Conservation (phyloP, 2,113 vertebrate genomes). For the Saimiri boliviensis region DNA sequence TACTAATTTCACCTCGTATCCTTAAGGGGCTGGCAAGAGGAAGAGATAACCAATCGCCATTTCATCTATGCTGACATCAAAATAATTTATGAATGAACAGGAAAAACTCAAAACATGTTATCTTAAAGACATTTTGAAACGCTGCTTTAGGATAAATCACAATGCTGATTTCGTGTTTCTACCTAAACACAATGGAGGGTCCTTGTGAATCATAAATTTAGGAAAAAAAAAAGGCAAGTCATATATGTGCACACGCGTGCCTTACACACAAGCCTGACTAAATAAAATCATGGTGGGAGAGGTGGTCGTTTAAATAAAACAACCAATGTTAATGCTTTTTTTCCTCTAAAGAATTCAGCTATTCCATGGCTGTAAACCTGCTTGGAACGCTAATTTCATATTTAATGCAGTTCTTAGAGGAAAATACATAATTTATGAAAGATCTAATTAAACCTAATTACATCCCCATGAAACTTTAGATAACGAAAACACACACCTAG, state of each 20-base stretch:
- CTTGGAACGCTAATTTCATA: conserved; percentile 5
- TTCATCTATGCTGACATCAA: conserved; percentile 84
- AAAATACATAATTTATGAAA: conserved; percentile 49
- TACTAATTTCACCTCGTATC: conserved; percentile 92
- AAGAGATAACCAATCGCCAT: conserved; percentile 87
- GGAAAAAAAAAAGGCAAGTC: conserved; percentile 46
- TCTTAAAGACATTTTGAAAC: conserved; percentile 78
- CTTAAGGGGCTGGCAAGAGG: conserved; percentile 86
- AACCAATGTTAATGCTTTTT: neutral
- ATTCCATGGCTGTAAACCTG: neutral
- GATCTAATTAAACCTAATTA: conserved; percentile 43
- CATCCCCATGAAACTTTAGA: conserved; percentile 54
- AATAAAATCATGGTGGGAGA: conserved; percentile 45
- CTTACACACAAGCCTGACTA: conserved; percentile 50
- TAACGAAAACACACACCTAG: conserved; percentile 13
- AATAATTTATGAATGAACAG: conserved; percentile 90
- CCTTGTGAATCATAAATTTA: conserved; percentile 58
- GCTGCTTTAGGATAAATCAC: conserved; percentile 81
- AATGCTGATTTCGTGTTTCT: conserved; percentile 72
- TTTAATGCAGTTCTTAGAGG: conserved; percentile 38
- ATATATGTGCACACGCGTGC: conserved; percentile 63
- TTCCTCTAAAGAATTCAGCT: neutral
- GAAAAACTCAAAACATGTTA: conserved; percentile 81
- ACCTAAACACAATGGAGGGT: conserved; percentile 68
- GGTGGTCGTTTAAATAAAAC: conserved; percentile 48